phyloP scores from a whole-genome alignment of 2,888 invertebrate genomes.

The Catocala nupta region DNA sequence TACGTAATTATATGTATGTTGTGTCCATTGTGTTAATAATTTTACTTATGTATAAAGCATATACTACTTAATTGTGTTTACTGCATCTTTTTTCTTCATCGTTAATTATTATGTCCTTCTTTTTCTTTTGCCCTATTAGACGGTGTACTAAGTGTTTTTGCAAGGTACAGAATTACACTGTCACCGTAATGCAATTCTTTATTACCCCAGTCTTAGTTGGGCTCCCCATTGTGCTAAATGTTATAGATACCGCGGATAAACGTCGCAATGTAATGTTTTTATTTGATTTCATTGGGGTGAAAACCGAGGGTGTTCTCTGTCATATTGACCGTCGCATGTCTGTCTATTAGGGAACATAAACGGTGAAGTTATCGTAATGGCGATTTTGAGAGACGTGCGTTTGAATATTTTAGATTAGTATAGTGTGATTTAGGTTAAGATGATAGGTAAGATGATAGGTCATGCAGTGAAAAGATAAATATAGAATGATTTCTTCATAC shows the following conservation, averaged over 20 bases:
- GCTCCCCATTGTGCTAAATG: conserved; percentile 49
- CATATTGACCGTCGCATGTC: conserved; percentile 75
- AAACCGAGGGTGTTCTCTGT: conserved; percentile 70
- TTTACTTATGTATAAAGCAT: too few species aligned
- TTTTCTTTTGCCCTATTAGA: background rate
- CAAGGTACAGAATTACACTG: conserved; percentile 11
- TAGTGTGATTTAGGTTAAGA: conserved; percentile 12
- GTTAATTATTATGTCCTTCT: too few species aligned
- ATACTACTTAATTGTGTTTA: too few species aligned
- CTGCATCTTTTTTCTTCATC: too few species aligned
- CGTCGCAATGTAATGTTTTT: conserved; percentile 71
- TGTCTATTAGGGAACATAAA: conserved; percentile 74
- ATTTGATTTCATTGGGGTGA: conserved; percentile 75
- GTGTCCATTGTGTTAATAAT: too few species aligned
- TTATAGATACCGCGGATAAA: conserved; percentile 58
- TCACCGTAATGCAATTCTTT: conserved; percentile 32
- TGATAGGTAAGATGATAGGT: too few species aligned
- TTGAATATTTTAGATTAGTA: conserved; percentile 54
- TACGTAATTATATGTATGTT: too few species aligned
- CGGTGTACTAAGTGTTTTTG: background rate
- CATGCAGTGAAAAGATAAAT: too few species aligned
- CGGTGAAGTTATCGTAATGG: conserved; percentile 71
- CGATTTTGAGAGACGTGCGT: conserved; percentile 55
- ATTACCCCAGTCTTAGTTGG: conserved; percentile 39
- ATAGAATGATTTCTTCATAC: too few species aligned